Base-by-base conservation (phyloP, 2,113 vertebrate species). In the Pachycephala philippinensis region DNA sequence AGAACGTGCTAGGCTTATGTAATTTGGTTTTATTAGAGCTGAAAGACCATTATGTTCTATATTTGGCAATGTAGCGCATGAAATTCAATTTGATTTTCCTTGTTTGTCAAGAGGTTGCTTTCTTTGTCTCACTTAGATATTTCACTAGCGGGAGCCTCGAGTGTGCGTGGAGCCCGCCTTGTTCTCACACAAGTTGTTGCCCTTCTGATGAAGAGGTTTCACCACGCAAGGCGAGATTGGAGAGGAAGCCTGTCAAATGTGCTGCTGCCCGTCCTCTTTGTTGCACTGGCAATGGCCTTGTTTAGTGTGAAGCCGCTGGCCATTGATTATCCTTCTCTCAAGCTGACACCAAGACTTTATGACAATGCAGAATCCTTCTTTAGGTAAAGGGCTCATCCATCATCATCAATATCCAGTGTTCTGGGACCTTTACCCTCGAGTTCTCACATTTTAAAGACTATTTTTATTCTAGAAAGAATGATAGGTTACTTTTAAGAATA, bases 281-380 rank as follows among this genome's bases (percentile, higher is more conserved):
- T 98, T 83, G 97, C 97, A 21, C 70, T 98, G 93, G 98, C 97
- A 18, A 98, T 98, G 98, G 96, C 90, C n/a, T 84, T 98, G 71
- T 98, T 98, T 15, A 97, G 90, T 35, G 97, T 98, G 81, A 97
- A 97, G 45, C 98, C 98, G 0, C 57, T 98, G 81, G 86, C 95
- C 19, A 49, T 88, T 5, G 18, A 90, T 26, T 98, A 97, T 81
- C 97, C 97, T 59, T 90, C 97, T 26, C 98, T 98, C 63, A 94
- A 90, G 59, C 65, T 98, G 72, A 96, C 95, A 4, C 97, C 97
- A 7, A 93, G 97, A 40, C 95, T 97, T 39, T 94, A 97, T 1
- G 84, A 93, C 31, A 89, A 47, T 3, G 78, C 40, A 2, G 97
- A 97, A 87, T 85, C 94, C 3, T 97, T 98, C 85, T 98, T 98